A percentile compares a stretch with the other conserved stretches of the same genome.
Evolutionary conservation across 2,113 vertebrate genomes (phyloP).

Genomic region (Tauraco erythrolophus): DNA sequence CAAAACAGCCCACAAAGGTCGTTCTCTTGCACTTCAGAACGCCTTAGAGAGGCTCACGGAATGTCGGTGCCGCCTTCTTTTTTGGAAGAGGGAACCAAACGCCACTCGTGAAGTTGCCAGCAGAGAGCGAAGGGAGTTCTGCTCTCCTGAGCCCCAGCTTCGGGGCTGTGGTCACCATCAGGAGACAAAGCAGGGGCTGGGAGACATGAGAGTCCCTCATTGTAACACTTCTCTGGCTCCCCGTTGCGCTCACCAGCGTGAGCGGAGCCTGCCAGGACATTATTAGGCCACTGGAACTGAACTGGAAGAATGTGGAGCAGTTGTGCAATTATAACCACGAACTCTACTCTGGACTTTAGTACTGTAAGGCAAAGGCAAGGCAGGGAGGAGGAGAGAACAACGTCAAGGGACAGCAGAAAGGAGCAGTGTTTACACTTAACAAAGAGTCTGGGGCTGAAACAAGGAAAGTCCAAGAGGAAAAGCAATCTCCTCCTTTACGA

Average conservation of each 20-base stretch:
- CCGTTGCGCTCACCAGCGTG: not conserved
- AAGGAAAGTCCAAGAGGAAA: not conserved
- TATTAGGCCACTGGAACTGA: slow-evolving; percentile 51
- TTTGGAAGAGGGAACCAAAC: not conserved
- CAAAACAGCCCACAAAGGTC: not conserved
- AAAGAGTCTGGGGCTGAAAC: not conserved
- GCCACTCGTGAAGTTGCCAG: not conserved
- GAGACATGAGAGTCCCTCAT: not conserved
- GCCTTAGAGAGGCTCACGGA: not conserved
- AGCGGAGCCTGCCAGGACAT: slow-evolving; percentile 3
- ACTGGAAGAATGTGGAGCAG: slow-evolving; percentile 5
- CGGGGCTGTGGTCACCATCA: not conserved
- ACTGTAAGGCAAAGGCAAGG: not conserved
- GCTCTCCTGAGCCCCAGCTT: not conserved
- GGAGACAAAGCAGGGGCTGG: not conserved
- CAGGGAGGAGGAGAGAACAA: not conserved
- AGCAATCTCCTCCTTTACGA: not conserved
- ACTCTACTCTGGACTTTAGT: not conserved
- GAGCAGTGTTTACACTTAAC: not conserved
- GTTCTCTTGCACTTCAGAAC: not conserved
- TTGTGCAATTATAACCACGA: slow-evolving; percentile 2
- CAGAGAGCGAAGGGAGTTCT: not conserved
- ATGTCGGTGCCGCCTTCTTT: not conserved
- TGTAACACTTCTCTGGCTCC: not conserved
- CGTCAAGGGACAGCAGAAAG: not conserved